A percentile compares a stretch with the other conserved stretches of the same genome.
These are phyloP conservation scores for Bostrychus sinensis DNA, from an alignment of 2,113 vertebrate genomes.

Conservation along the genomic window DNA sequence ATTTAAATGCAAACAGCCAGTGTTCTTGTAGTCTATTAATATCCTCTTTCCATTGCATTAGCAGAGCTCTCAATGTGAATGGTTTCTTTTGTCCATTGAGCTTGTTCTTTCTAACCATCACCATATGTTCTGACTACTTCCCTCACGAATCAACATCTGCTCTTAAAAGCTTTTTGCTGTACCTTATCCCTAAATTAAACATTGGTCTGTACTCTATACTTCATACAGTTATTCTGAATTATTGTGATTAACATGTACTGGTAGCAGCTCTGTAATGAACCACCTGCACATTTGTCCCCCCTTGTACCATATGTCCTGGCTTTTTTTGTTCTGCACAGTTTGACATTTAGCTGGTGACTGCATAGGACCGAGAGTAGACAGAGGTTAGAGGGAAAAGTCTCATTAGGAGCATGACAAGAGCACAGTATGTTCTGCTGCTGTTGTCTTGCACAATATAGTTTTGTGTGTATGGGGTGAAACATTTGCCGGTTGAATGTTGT, in stretches of 20 bases:
- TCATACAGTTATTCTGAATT: too few relatives aligned
- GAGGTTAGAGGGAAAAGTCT: background rate
- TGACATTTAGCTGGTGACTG: slow-evolving; percentile 2
- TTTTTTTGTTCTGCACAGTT: background rate
- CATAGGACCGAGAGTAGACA: background rate
- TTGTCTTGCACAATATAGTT: background rate
- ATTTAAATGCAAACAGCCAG: too few relatives aligned
- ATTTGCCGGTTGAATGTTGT: too few relatives aligned
- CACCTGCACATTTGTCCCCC: slow-evolving; percentile 20
- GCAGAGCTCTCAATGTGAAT: background rate
- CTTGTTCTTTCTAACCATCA: background rate
- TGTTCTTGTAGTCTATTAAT: too few relatives aligned
- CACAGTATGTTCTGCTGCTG: background rate
- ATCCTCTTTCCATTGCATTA: background rate
- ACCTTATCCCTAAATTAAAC: too few relatives aligned
- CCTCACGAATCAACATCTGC: too few relatives aligned
- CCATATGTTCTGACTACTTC: too few relatives aligned
- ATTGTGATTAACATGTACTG: slow-evolving; percentile 11
- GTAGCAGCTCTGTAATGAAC: slow-evolving; percentile 9
- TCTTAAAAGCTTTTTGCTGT: too few relatives aligned
- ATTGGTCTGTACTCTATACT: too few relatives aligned
- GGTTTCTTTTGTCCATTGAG: background rate
- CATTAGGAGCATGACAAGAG: background rate
- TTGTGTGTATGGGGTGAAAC: background rate
- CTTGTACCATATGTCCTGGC: slow-evolving; percentile 16